Base-by-base conservation (phyloP, 2,797 vertebrate species). In the Hozukius guyotensis region DNA sequence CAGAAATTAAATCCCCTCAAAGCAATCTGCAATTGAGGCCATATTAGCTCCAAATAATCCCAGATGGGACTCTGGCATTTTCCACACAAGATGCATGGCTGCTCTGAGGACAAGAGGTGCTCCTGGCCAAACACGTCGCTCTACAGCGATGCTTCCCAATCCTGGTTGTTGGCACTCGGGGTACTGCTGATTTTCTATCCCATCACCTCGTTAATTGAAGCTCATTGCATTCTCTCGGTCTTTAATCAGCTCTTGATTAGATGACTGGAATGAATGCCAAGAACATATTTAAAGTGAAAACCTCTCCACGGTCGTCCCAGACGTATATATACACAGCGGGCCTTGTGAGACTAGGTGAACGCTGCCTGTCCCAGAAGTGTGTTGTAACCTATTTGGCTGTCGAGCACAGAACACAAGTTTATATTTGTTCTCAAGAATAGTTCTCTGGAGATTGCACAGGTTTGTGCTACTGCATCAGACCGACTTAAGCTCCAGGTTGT, bases 1-100 rank as follows among this genome's bases (percentile, higher is more conserved):
- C 53, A 63, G 68, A 68, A 71, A 85, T 79, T 25, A 69, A 86
- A 77, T 63, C 46, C 74, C 62, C 79, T 83, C 36, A 68, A 70
- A 79, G 83, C 63, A 46, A 80, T 84, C 69, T 85, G 77, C 7
- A 80, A 82, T 82, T 85, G 73, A 87, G 68, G 79, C 78, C 62
- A 60, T 87, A 62, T 90, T 86, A 84, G 32, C 42, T 88, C 69
- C 70, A 68, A 90, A 88, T 90, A 84, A 87, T 88, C 86, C 87
- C 90, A 90, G 78, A 89, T 85, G 88, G 83, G 80, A 90, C 61
- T 68, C 22, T 78, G 71, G 53, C 62, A 75, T 83, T 87, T 81
- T 77, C 72, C 29, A 38, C 74, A 67, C 42, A 70, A 74, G 62
- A 74, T 60, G 57, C 59, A 72, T 61, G 49, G 46, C 61, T 46